Evolutionary conservation across 2,797 vertebrate species (phyloP).

Genomic region (Semotilus atromaculatus): DNA sequence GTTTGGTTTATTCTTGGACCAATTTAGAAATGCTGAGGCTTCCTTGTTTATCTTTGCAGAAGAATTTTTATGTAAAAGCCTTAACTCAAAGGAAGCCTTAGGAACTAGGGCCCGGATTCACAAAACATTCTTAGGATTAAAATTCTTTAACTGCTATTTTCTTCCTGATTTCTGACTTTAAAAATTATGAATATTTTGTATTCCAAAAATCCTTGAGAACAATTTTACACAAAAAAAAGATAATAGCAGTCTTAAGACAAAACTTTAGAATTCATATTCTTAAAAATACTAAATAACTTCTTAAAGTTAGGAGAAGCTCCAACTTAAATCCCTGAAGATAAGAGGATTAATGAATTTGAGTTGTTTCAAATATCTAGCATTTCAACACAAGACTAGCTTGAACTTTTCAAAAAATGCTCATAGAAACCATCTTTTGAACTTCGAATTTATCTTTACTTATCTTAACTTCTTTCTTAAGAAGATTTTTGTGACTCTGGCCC

Average conservation of each 20-base stretch:
- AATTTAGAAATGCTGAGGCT: slow-evolving; percentile 25
- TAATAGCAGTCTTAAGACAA: neutral
- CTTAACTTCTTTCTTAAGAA: neutral
- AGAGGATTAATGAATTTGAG: neutral
- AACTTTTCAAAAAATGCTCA: neutral
- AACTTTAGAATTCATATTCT: neutral
- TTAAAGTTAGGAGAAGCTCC: neutral
- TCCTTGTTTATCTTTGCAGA: neutral
- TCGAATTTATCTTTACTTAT: neutral
- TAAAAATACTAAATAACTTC: neutral
- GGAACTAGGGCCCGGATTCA: neutral
- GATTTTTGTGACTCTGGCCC: neutral
- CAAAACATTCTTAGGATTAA: neutral
- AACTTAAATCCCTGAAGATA: neutral
- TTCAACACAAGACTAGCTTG: neutral
- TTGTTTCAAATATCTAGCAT: neutral
- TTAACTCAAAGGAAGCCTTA: neutral
- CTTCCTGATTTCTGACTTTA: neutral
- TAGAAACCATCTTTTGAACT: neutral
- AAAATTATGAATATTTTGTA: neutral
- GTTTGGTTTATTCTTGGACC: slow-evolving; percentile 33
- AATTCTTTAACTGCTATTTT: neutral
- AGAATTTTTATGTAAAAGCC: neutral
- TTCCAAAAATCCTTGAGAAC: neutral
- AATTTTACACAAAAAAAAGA: neutral